Evolutionary conservation across 1,140 invertebrate species (phyloP).

Genomic region (Brachystomella parvula): DNA sequence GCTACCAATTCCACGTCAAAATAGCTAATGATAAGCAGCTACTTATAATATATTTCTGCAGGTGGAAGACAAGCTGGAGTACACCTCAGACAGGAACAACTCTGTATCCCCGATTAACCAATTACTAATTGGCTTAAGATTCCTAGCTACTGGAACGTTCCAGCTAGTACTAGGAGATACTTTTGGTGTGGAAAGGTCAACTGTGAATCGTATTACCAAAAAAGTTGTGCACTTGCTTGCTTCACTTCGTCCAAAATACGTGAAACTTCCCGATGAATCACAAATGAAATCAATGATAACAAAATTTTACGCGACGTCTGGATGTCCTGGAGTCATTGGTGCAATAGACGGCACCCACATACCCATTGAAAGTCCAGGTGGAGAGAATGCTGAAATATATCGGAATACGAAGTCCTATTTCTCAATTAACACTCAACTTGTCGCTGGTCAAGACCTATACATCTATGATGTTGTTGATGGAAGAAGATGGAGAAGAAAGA

Average conservation of each 20-base stretch:
- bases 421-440: constrained; percentile 35
- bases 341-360: constrained; percentile 39
- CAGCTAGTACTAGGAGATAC: constrained; percentile 30
- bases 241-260: too few species aligned
- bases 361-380: constrained; percentile 33
- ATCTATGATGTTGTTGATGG: constrained; percentile 30
- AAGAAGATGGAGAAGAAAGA: constrained; percentile 5
- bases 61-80: constrained; percentile 4
- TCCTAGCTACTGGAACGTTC: constrained; percentile 19
- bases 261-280: too few species aligned
- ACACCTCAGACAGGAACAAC: not conserved
- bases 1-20: too few species aligned
- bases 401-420: constrained; percentile 32
- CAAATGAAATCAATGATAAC: too few species aligned
- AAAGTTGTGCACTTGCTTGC: too few species aligned
- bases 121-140: not conserved
- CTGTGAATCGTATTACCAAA: not conserved
- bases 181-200: constrained; percentile 13
- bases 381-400: constrained; percentile 36
- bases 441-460: constrained; percentile 25
- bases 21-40: too few species aligned
- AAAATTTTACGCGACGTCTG: not conserved
- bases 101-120: constrained; percentile 5
- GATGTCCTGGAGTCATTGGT: constrained; percentile 28
- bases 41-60: too few species aligned